Evolutionary conservation across 2,113 vertebrate genomes (phyloP), one percentile per base, ranked within the genome.

Genomic region (Onychorhynchus coronatus): DNA sequence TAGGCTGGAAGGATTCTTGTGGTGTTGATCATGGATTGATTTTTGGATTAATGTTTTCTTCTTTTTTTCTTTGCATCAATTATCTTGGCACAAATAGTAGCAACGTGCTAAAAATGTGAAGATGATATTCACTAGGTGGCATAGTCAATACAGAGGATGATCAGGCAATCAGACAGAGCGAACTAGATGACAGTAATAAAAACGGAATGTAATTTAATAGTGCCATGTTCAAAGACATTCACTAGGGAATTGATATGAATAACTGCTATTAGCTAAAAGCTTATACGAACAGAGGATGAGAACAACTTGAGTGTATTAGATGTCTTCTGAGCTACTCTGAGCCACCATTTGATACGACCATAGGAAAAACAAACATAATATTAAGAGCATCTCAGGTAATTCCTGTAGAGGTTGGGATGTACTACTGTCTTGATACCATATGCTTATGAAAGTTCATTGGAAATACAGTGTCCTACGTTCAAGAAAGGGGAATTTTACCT

Each of bases 251-350:
- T 88, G 47, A 71, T 70, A 86, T 37, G 39, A 92, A 80, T 92
- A 74, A 59, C 30, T 66, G 68, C 76, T 93, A 18, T 59, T 47
- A 91, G 86, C 86, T 95, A 91, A 86, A 91, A 90, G 65, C 94
- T 92, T 58, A 13, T 17, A n/a, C 0, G 0, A 77, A 74, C 3
- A 28, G 67, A 89, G 46, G 30, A 71, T 65, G 61, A 91, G 46
- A 93, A 68, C 65, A 68, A 93, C 21, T 47, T 42, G 28, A 89
- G 78, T 59, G 33, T 88, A 84, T 95, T 59, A 81, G 33, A 77
- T 92, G 65, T 63, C 65, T 71, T 86, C 55, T 65, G 71, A 71
- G 41, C n/a, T 83, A 42, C 55, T 80, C 72, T 81, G 63, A 93
- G 23, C 14, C 39, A 77, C 35, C 39, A 89, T 39, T 19, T 75